Evolutionary conservation across 2,113 vertebrate genomes (phyloP).

Genomic region (Rhinoderma darwinii): DNA sequence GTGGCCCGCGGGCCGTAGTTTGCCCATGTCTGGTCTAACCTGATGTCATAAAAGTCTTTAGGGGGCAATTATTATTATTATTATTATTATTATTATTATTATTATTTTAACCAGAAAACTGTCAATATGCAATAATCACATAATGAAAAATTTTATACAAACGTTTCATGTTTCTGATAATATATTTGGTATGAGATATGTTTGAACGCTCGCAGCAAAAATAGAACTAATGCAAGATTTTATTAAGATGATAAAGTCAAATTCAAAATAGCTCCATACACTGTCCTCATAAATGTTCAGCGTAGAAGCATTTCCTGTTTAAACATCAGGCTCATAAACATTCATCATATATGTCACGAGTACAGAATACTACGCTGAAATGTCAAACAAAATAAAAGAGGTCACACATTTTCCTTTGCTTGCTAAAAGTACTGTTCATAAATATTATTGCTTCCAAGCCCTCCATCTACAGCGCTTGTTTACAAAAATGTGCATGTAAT

Average conservation of each 20-base stretch:
- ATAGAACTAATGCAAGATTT: constrained; percentile 31
- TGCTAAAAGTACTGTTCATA: constrained; percentile 88
- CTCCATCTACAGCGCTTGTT: constrained; percentile 84
- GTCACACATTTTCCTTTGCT: constrained; percentile 86
- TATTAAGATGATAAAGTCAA: constrained; percentile 47
- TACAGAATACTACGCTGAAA: constrained; percentile 80
- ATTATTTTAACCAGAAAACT: not conserved
- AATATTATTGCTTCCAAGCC: constrained; percentile 87
- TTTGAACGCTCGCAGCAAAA: not conserved
- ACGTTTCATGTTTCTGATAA: not conserved
- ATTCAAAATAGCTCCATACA: constrained; percentile 71
- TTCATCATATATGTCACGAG: constrained; percentile 80
- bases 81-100: no score
- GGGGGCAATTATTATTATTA: not conserved
- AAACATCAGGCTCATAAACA: constrained; percentile 81
- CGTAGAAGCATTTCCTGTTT: constrained; percentile 87
- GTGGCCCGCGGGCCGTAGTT: no score
- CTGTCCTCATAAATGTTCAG: constrained; percentile 78
- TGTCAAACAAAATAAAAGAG: constrained; percentile 86
- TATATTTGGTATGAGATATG: not conserved
- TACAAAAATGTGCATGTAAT: constrained; percentile 85
- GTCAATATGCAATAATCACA: not conserved
- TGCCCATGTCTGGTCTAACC: not conserved
- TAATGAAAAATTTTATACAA: not conserved
- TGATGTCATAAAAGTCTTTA: not conserved